A percentile compares a stretch with the other conserved stretches of the same genome.
phyloP scores from a whole-genome alignment of 2,797 vertebrate species.

The Galaxias olidus region DNA sequence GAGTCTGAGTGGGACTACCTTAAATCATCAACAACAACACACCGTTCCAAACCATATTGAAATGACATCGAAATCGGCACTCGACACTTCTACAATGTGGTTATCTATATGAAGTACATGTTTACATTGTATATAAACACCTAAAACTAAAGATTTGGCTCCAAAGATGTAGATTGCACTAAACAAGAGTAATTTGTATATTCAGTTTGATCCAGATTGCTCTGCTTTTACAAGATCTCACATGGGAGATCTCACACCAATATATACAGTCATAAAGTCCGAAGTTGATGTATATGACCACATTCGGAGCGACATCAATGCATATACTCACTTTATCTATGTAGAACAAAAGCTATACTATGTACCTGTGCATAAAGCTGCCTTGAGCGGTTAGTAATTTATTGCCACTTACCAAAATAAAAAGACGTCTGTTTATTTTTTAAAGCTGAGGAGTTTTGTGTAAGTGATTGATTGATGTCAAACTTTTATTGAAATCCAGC shows the following conservation, averaged over 20 bases:
- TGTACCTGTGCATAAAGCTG: conserved; percentile 57
- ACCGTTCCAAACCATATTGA: conserved; percentile 82
- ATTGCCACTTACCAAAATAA: conserved; percentile 64
- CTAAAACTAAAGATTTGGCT: conserved; percentile 72
- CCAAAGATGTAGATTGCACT: conserved; percentile 29
- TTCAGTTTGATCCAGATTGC: conserved; percentile 62
- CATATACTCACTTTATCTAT: conserved; percentile 69
- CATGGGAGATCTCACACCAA: conserved; percentile 75
- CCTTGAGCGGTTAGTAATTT: conserved; percentile 57
- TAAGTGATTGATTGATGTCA: conserved; percentile 59
- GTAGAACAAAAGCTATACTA: conserved; percentile 51
- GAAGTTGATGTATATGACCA: conserved; percentile 21
- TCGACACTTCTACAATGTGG: conserved; percentile 76
- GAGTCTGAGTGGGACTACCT: conserved; percentile 64
- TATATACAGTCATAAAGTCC: conserved; percentile 76
- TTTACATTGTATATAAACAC: conserved; percentile 88
- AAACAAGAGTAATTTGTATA: conserved; percentile 43
- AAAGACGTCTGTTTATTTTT: conserved; percentile 77
- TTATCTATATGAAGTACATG: conserved; percentile 81
- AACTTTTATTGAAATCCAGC: conserved; percentile 32
- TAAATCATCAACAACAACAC: conserved; percentile 75
- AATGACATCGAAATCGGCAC: conserved; percentile 68
- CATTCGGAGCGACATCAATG: conserved; percentile 44
- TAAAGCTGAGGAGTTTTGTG: conserved; percentile 75
- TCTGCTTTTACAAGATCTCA: conserved; percentile 74